phyloP scores from a whole-genome alignment of 2,113 vertebrate genomes.

The Tenebrosternarchus preto region DNA sequence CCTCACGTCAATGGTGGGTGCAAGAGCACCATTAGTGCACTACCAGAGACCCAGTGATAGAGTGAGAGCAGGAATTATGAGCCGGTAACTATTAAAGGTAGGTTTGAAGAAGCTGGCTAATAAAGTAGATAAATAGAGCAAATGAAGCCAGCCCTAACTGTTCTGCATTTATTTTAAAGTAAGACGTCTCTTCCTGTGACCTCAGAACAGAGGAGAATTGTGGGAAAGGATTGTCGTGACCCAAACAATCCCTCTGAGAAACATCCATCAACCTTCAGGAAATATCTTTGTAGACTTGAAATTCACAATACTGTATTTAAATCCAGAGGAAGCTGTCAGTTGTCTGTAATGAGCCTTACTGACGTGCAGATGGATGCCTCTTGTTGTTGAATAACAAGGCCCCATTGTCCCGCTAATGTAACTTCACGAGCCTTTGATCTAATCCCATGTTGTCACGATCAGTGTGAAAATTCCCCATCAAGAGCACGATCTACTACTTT shows the following conservation, averaged over 20 bases:
- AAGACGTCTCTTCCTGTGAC: background rate
- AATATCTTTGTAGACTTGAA: slow-evolving; percentile 51
- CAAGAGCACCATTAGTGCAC: slow-evolving; percentile 64
- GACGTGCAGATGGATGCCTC: slow-evolving; percentile 71
- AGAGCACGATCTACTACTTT: slow-evolving; percentile 75
- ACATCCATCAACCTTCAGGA: slow-evolving; percentile 35
- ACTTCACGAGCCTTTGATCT: slow-evolving; percentile 79
- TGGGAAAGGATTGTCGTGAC: slow-evolving; percentile 10
- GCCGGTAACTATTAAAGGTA: slow-evolving; percentile 69
- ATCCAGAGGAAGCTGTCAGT: slow-evolving; percentile 48
- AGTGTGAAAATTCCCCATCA: slow-evolving; percentile 77
- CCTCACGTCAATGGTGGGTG: slow-evolving; percentile 56
- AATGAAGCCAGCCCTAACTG: slow-evolving; percentile 54
- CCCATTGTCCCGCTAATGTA: slow-evolving; percentile 75
- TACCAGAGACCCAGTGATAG: slow-evolving; percentile 57
- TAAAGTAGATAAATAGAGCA: slow-evolving; percentile 52
- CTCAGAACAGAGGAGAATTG: slow-evolving; percentile 1
- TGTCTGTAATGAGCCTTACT: slow-evolving; percentile 47
- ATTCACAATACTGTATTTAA: slow-evolving; percentile 51
- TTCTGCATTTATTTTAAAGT: background rate
- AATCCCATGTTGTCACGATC: slow-evolving; percentile 75
- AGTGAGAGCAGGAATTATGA: slow-evolving; percentile 65
- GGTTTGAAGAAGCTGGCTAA: slow-evolving; percentile 59
- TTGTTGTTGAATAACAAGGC: slow-evolving; percentile 73
- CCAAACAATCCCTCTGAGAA: background rate